Evolutionary conservation across 2,797 vertebrate genomes (phyloP).

Genomic region (Notolabrus celidotus): DNA sequence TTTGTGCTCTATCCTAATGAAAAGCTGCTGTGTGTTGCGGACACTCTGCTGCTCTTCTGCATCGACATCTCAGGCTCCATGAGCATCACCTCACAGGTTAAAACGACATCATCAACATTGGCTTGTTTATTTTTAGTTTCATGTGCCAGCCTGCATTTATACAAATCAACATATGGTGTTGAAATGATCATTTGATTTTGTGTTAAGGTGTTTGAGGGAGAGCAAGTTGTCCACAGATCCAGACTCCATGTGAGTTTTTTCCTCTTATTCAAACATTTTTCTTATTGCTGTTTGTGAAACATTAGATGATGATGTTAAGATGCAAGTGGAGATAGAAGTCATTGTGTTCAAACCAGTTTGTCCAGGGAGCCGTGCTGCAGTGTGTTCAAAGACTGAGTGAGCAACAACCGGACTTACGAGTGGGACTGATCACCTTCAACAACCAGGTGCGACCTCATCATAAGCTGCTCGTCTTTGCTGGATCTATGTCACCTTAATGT

Average conservation of each 20-base stretch:
- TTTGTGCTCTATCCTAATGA: constrained; percentile 61
- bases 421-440: constrained; percentile 84
- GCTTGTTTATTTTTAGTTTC: not conserved
- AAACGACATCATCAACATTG: not conserved
- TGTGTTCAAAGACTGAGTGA: constrained; percentile 72
- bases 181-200: constrained; percentile 9
- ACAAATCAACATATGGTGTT: not conserved
- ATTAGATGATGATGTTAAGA: not conserved
- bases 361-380: constrained; percentile 80
- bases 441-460: constrained; percentile 63
- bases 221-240: constrained; percentile 52
- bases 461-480: accelerated
- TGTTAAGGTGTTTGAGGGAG: constrained; percentile 65
- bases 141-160: not conserved
- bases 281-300: too few species aligned
- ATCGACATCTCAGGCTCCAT: constrained; percentile 84
- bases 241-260: constrained; percentile 74
- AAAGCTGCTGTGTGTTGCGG: constrained; percentile 5
- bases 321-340: not conserved
- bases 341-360: constrained; percentile 68
- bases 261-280: not conserved
- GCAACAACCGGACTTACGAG: constrained; percentile 66
- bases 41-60: constrained; percentile 80
- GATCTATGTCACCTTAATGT: not conserved
- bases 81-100: constrained; percentile 76